Conservation (phyloP, 2,797 vertebrate species). For the Enteromius thamalakanensis region DNA sequence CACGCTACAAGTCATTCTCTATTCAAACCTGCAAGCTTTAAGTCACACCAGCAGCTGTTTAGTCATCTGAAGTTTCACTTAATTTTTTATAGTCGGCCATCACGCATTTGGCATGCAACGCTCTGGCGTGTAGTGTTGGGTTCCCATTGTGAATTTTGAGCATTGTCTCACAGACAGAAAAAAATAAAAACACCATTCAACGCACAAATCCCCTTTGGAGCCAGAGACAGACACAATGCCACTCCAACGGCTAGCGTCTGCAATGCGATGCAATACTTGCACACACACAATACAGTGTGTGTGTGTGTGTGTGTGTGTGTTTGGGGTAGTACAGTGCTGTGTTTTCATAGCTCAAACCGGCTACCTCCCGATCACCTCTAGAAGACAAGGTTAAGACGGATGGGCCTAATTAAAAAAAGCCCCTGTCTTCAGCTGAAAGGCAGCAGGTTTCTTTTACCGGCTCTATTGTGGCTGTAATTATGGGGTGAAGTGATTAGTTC, state of each 20-base stretch:
- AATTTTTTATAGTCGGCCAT: constrained; percentile 78
- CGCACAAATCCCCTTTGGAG: constrained; percentile 81
- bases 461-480: constrained; percentile 84
- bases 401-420: constrained; percentile 84
- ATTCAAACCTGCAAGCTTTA: constrained; percentile 61
- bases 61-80: constrained; percentile 77
- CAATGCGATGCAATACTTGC: constrained; percentile 64
- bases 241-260: constrained; percentile 65
- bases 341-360: constrained; percentile 77
- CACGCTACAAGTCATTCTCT: constrained; percentile 73
- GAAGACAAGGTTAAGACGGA: constrained; percentile 87
- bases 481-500: constrained; percentile 84
- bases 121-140: constrained; percentile 77
- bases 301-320: constrained; percentile 38
- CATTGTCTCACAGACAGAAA: constrained; percentile 79
- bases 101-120: constrained; percentile 75
- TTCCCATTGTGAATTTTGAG: constrained; percentile 81
- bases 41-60: constrained; percentile 78
- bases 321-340: constrained; percentile 47
- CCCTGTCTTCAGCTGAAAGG: constrained; percentile 78
- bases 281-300: constrained; percentile 44
- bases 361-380: constrained; percentile 81
- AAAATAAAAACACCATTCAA: constrained; percentile 71
- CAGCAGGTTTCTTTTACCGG: constrained; percentile 82
- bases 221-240: constrained; percentile 73